These are phyloP conservation scores for Meloidogyne floridensis DNA, from an alignment of 1,140 invertebrate species.

Conservation along the genomic window DNA sequence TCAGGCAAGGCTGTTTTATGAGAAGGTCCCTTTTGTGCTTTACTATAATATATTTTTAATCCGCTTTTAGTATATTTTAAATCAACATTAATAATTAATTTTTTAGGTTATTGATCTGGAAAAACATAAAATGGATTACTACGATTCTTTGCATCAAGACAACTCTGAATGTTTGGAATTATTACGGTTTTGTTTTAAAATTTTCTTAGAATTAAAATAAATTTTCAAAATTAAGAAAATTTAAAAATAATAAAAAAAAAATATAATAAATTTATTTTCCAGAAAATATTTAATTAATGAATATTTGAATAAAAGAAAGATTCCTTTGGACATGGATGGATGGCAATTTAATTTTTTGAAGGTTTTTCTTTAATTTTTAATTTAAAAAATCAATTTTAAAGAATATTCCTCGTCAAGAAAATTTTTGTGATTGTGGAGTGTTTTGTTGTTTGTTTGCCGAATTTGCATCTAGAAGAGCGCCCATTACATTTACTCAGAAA, in stretches of 20 bases:
- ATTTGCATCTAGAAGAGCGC: conserved; percentile 77
- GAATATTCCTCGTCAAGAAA: conserved; percentile 91
- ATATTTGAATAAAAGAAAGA: conserved; percentile 27
- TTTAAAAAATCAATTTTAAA: too few relatives aligned
- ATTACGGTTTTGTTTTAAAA: conserved; percentile 29
- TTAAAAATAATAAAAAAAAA: too few relatives aligned
- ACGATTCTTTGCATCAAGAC: conserved; percentile 85
- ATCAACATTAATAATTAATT: too few relatives aligned
- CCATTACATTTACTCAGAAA: conserved; percentile 73
- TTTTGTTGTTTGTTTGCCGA: conserved; percentile 80
- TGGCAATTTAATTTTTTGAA: conserved; percentile 35
- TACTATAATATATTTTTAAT: too few relatives aligned
- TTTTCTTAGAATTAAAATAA: neutral
- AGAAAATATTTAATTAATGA: conserved; percentile 14
- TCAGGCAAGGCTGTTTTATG: too few relatives aligned
- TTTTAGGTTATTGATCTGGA: conserved; percentile 79
- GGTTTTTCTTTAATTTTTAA: too few relatives aligned
- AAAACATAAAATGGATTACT: conserved; percentile 79
- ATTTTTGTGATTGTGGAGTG: conserved; percentile 96
- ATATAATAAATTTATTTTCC: too few relatives aligned
- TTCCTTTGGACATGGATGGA: conserved; percentile 14
- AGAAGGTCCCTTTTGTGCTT: too few relatives aligned
- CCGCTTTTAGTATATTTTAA: too few relatives aligned
- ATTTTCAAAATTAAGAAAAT: too few relatives aligned
- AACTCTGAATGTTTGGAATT: conserved; percentile 76